A percentile compares a stretch with the other conserved stretches of the same genome.
Evolutionary conservation across 1,140 invertebrate genomes (phyloP).

Genomic region (Euborellia annulipes): DNA sequence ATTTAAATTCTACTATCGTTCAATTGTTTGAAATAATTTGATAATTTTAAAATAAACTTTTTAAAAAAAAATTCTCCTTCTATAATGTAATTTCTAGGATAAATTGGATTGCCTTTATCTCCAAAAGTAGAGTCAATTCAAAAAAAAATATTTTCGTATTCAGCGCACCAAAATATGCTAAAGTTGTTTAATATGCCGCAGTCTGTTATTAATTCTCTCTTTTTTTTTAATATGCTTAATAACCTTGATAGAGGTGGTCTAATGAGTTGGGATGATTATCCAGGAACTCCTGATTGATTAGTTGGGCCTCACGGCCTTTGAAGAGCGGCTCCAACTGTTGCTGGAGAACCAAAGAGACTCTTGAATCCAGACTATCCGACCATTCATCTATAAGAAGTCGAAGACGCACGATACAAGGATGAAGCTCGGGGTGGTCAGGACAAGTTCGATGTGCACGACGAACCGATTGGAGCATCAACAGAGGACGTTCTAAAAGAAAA

Average conservation of each 20-base stretch:
- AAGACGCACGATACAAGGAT: constrained; percentile 69
- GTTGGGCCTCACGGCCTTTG: constrained; percentile 36
- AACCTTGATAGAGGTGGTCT: constrained; percentile 51
- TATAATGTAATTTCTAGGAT: too few species aligned
- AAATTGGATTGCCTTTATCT: too few species aligned
- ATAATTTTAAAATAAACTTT: too few species aligned
- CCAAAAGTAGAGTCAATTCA: too few species aligned
- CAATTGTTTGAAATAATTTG: too few species aligned
- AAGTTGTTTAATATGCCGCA: not conserved
- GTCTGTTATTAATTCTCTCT: not conserved
- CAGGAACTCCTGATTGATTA: constrained; percentile 58
- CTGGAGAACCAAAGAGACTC: constrained; percentile 57
- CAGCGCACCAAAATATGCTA: too few species aligned
- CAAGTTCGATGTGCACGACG: constrained; percentile 67
- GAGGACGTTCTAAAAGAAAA: constrained; percentile 41
- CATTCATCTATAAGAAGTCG: constrained; percentile 34
- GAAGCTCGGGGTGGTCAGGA: constrained; percentile 57
- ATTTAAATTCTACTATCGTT: too few species aligned
- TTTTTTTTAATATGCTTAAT: too few species aligned
- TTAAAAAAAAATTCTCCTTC: too few species aligned
- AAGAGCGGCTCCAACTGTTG: constrained; percentile 51
- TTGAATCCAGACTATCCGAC: constrained; percentile 30
- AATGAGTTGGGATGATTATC: constrained; percentile 41
- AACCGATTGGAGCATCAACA: constrained; percentile 81
- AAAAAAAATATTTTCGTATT: too few species aligned